Evolutionary conservation across 2,113 vertebrate species (phyloP), one percentile per base, ranked within the genome.

Genomic region (Acrocephalus kingi): DNA sequence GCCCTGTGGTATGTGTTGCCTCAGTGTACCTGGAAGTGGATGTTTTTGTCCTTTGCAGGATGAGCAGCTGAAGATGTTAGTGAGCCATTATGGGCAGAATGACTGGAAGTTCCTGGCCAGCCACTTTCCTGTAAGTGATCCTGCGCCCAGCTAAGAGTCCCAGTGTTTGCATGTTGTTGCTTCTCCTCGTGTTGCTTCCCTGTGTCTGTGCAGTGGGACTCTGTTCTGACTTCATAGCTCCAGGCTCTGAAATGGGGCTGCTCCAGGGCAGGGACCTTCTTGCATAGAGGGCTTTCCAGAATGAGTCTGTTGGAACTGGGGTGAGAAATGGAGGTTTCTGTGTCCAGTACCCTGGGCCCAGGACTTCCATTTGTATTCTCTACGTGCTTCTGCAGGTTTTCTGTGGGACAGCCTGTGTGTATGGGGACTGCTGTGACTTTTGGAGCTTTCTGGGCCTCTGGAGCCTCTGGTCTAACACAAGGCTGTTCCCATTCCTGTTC

Each of bases 71-170:
- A 99, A 98, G 96, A 96, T 96, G 4, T 93, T 99, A 97, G 99
- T 99, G 94, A 98, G 98, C 69, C 98, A 98, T 76, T 97, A 98
- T 4, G 99, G 99, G 90, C 97, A 98, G 54, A 97, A 97, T 95
- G 99, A 99, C 91, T 99, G 99, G 99, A 99, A 99, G 96, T 97
- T 97, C 69, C 98, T 99, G 59, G 98, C 99, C 93, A 98, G 97
- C 93, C 98, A 98, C 92, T 98, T 99, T 84, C 98, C 98, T 68
- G 99, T 99, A 97, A 99, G 99, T 98, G 66, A 76, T 59, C 68
- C 28, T 6, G 27, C 61, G 21, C 33, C 10, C 31, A 30, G 13
- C 17, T 90, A 79, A 75, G 48, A 56, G 17, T 54, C 0, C 5
- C 30, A 19, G 45, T 15, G 37, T 84, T 68, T 81, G 45, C 31